A percentile compares a stretch with the other conserved stretches of the same genome.
These are phyloP conservation scores for Drosophila equinoxialis DNA, from an alignment of 1,140 invertebrate genomes.

Conservation along the genomic window DNA sequence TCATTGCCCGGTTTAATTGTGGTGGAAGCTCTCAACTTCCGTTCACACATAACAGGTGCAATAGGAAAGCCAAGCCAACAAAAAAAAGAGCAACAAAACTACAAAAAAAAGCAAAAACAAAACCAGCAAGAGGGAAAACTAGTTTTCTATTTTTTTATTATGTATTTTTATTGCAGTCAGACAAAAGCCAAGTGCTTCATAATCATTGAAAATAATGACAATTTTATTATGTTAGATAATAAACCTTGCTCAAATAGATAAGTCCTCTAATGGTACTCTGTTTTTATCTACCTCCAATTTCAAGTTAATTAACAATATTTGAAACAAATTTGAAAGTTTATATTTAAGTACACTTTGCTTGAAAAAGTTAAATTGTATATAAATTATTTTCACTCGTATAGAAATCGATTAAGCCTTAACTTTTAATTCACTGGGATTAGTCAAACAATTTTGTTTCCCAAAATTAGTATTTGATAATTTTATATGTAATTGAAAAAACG, in stretches of 20 bases:
- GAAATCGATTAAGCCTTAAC: no score
- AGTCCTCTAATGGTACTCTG: background rate
- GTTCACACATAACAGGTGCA: constrained; percentile 23
- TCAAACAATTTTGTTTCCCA: no score
- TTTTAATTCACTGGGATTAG: no score
- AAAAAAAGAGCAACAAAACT: background rate
- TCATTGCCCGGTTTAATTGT: constrained; percentile 22
- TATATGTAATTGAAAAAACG: no score
- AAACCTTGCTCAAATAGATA: constrained; percentile 6
- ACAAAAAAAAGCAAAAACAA: background rate
- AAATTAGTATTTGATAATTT: no score
- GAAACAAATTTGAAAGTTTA: background rate
- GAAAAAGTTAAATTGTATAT: no score
- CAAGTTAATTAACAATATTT: background rate
- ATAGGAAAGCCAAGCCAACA: constrained; percentile 12
- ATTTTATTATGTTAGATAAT: constrained; percentile 7
- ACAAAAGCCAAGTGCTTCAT: constrained; percentile 6
- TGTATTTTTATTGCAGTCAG: constrained; percentile 9
- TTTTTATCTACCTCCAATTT: background rate
- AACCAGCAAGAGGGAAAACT: background rate
- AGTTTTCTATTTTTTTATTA: constrained; percentile 6
- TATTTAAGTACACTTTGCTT: background rate
- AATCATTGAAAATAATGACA: constrained; percentile 9
- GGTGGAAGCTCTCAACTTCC: constrained; percentile 18
- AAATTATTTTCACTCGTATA: no score